Evolutionary conservation across 2,888 invertebrate species (phyloP), one percentile per base, ranked within the genome.

Genomic region (Luffia ferchaultella): DNA sequence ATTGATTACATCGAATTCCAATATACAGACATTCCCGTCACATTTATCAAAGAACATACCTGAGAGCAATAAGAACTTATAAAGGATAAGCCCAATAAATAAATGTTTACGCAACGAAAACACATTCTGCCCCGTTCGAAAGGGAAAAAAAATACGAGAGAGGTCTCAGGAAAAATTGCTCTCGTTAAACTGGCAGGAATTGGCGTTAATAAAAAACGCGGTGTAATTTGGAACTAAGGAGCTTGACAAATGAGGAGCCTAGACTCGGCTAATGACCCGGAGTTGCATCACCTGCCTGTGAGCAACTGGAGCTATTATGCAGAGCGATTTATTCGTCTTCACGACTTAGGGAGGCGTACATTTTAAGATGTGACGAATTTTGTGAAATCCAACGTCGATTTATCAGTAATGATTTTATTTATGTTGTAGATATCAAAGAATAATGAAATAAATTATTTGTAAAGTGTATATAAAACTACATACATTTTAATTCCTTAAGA

Each of bases 171-270:
- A 76, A 74, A 78, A 78, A 76, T 77, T 65, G 65, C 70, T 55
- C 67, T 76, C 77, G 70, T 78, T 76, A 42, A 72, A 67, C 58
- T 63, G 17, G 43, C 68, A 72, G 70, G 67, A 73, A 76, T 76
- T 74, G 76, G 75, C 72, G 73, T 75, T 77, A 76, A 77, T 78
- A 80, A 79, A 77, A 73, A 61, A 63, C 59, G 55, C 60, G 63
- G 59, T 63, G 69, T 71, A 70, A 69, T 71, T 69, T 65, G 62
- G 67, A 61, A 63, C 62, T 57, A 59, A 64, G 70, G 73, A 72
- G 63, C 68, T 65, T 79, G 76, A 82, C 73, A 82, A 79, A 79
- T 69, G 74, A 70, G 66, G 58, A 57, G 67, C 60, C 66, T 67
- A 64, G 62, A 65, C 66, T 57, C 58, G 64, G 61, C 72, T 77